Percentiles rank a stretch among this genome's conserved stretches.
Evolutionary conservation across 2,113 vertebrate genomes (phyloP).

Genomic region (Bufo bufo): DNA sequence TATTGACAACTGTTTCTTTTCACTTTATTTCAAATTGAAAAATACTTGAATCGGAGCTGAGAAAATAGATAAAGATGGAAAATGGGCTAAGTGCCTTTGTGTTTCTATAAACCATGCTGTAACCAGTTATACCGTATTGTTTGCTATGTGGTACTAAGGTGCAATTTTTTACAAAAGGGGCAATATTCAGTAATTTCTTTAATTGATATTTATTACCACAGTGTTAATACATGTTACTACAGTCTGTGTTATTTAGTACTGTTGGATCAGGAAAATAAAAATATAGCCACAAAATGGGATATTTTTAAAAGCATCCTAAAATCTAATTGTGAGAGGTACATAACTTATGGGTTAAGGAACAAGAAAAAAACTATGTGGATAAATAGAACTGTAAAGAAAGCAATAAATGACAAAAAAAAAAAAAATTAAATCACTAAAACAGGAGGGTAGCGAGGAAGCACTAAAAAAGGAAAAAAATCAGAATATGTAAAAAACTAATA

Average conservation of each 20-base stretch:
- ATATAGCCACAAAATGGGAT: too few relatives aligned
- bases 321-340: too few relatives aligned
- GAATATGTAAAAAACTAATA: too few relatives aligned
- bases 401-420: too few relatives aligned
- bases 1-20: constrained; percentile 43
- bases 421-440: too few relatives aligned
- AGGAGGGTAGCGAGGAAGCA: too few relatives aligned
- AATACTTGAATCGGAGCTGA: constrained; percentile 8
- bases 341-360: too few relatives aligned
- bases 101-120: neutral
- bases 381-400: too few relatives aligned
- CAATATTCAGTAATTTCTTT: neutral
- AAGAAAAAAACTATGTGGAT: too few relatives aligned
- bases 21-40: constrained; percentile 10
- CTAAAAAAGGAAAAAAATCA: too few relatives aligned
- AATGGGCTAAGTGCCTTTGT: neutral
- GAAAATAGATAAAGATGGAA: constrained; percentile 13
- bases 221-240: neutral
- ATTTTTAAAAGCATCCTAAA: too few relatives aligned
- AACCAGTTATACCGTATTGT: neutral
- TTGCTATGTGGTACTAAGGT: neutral
- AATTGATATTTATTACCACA: neutral
- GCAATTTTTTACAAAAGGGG: neutral
- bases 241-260: neutral
- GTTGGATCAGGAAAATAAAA: neutral